Conservation (phyloP, 2,888 invertebrate species). For the Cyclophora albipunctata region DNA sequence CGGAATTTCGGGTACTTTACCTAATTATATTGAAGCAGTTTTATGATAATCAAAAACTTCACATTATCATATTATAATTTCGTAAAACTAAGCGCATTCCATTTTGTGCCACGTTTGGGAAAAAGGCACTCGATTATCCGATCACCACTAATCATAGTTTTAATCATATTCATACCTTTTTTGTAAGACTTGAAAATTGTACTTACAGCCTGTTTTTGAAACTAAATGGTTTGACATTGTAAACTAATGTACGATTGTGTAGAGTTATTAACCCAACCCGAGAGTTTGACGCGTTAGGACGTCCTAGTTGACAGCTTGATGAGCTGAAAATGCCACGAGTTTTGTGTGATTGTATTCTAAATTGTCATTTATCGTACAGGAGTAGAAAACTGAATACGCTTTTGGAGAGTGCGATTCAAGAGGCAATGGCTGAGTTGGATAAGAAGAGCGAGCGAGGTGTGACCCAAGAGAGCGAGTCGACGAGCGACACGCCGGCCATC, state of each 20-base stretch:
- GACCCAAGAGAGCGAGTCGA: constrained; percentile 4
- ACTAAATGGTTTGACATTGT: too few species aligned
- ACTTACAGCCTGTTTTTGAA: constrained; percentile 2
- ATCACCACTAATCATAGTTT: too few species aligned
- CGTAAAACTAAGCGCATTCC: too few species aligned
- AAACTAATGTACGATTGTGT: not conserved
- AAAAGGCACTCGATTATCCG: too few species aligned
- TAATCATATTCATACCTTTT: too few species aligned
- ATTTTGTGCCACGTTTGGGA: too few species aligned
- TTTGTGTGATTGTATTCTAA: constrained; percentile 5
- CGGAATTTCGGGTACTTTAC: too few species aligned
- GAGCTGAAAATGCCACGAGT: constrained; percentile 23
- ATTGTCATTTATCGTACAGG: constrained; percentile 68
- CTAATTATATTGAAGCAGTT: too few species aligned
- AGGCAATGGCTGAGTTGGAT: constrained; percentile 93
- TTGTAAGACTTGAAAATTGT: constrained; percentile 13
- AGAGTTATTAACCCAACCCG: constrained; percentile 58
- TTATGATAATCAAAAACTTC: too few species aligned
- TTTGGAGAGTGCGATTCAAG: constrained; percentile 93
- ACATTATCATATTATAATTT: too few species aligned
- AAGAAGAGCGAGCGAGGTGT: constrained; percentile 69
- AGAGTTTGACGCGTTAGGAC: constrained; percentile 21
- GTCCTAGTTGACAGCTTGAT: not conserved
- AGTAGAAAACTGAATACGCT: constrained; percentile 94
- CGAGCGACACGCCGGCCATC: constrained; percentile 17